Evolutionary conservation across 2,113 vertebrate genomes (phyloP), one percentile per base, ranked within the genome.

Genomic region (Furnarius figulus): DNA sequence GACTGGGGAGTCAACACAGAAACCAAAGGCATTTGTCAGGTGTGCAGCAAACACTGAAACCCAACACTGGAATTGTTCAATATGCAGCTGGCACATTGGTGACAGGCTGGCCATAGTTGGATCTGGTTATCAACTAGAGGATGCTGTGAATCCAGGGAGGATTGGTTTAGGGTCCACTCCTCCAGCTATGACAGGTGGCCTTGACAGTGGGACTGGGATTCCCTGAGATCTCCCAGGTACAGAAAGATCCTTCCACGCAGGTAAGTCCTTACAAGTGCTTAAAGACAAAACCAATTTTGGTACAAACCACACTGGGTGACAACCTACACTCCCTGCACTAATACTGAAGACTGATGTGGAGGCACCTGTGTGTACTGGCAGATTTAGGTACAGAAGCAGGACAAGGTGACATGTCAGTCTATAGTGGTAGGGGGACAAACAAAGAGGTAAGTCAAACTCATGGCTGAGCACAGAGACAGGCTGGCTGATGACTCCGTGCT

Each of bases 131-230:
- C 55, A 78, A 23, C 22, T 8, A 63, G 11, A 68, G 58, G 21
- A 27, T 21, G n/a, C 67, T 75, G 33, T 20, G 56, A 84, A 74
- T 47, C 25, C 44, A 40, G 37, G 13, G 15, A 81, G 33, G 33
- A 66, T 5, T 85, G 44, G 14, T 63, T 22, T 80, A 72, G 63
- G 33, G 27, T 56, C 42, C 1, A 5, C 17, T 49, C 15, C 62
- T 23, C 5, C 8, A 39, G 1, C 33, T 37, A 19, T 0, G 2
- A 66, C 0, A 6, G 37, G 39, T 12, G 28, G 44, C 35, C 47
- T 47, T 79, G 42, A 28, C 7, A n/a, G 33, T 3, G 7, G 40
- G 19, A 35, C 22, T 59, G 46, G 9, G 50, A 81, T 44, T 53
- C 49, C 35, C 35, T 10, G 21, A 58, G 8, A 20, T n/a, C 44